A percentile compares a stretch with the other conserved stretches of the same genome.
Conservation (phyloP, 2,113 vertebrate species). For the Bungarus multicinctus region DNA sequence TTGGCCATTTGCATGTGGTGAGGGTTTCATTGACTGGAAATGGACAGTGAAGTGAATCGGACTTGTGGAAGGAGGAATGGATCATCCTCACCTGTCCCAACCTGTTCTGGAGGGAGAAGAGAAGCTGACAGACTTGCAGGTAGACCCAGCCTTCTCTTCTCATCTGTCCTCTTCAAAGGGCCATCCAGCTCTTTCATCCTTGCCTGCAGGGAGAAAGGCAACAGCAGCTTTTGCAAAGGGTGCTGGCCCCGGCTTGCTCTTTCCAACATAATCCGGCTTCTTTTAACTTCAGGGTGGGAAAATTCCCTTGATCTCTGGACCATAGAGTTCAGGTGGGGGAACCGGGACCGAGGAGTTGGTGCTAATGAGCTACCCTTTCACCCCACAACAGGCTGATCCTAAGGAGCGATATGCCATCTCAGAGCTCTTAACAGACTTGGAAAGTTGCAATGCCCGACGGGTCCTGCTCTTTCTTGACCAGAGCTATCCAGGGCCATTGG, state of each 20-base stretch:
- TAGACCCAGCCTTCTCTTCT: neutral
- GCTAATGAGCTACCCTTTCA: neutral
- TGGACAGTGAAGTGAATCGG: neutral
- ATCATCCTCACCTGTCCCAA: neutral
- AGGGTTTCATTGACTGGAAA: neutral
- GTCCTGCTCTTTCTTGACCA: conserved; percentile 79
- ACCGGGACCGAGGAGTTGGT: neutral
- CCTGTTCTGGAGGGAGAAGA: conserved; percentile 36
- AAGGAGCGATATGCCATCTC: conserved; percentile 61
- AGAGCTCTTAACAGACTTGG: conserved; percentile 65
- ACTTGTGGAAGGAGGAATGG: neutral
- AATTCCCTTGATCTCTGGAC: conserved; percentile 30
- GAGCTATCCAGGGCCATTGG: conserved; percentile 73
- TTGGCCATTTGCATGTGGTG: neutral
- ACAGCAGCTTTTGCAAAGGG: neutral
- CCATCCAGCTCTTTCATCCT: conserved; percentile 19
- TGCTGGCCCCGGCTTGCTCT: conserved; percentile 11
- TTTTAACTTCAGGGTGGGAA: conserved; percentile 2
- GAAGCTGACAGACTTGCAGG: conserved; percentile 48
- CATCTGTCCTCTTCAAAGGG: conserved; percentile 21
- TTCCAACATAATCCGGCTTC: neutral
- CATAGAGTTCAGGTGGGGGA: neutral
- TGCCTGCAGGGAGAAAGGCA: conserved; percentile 29
- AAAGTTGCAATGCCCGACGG: conserved; percentile 71
- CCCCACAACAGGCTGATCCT: conserved; percentile 50